phyloP scores from a whole-genome alignment of 92 coral and sea anemone genomes.

The Paramuricea clavata region DNA sequence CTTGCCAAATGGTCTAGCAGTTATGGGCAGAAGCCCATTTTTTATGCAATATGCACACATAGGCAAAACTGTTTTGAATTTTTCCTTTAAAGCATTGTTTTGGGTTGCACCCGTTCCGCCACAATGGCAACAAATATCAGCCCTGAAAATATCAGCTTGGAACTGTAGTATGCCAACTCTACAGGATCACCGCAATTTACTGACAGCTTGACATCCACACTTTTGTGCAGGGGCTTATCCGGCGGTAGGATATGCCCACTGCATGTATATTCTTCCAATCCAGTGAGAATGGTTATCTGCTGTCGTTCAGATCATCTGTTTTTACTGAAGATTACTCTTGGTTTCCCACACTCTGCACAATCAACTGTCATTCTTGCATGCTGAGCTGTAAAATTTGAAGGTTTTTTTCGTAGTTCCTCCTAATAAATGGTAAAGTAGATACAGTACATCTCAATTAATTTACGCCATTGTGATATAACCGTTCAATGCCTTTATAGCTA shows the following conservation, averaged over 20 bases:
- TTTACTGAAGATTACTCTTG: conserved; percentile 45
- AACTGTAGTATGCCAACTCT: conserved; percentile 45
- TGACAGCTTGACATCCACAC: conserved; percentile 33
- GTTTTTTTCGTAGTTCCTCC: neutral
- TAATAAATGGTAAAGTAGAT: neutral
- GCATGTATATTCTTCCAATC: conserved; percentile 52
- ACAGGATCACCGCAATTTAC: conserved; percentile 44
- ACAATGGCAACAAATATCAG: conserved; percentile 49
- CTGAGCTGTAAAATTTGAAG: conserved; percentile 46
- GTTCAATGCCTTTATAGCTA: conserved; percentile 51
- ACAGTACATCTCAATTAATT: too few species aligned
- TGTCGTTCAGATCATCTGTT: conserved; percentile 42
- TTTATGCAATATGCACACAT: conserved; percentile 44
- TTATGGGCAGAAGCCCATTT: conserved; percentile 32
- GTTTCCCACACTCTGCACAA: conserved; percentile 58
- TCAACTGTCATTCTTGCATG: conserved; percentile 51
- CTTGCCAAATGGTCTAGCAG: too few species aligned
- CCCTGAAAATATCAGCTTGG: conserved; percentile 37
- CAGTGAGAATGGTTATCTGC: conserved; percentile 42
- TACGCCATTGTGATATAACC: conserved; percentile 30
- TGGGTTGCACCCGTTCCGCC: conserved; percentile 44
- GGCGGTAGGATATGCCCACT: conserved; percentile 42
- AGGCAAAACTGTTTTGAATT: conserved; percentile 53
- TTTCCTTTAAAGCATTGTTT: conserved; percentile 43
- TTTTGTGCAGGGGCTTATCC: conserved; percentile 32